A percentile compares a stretch with the other conserved stretches of the same genome.
Evolutionary conservation across 2,797 vertebrate species (phyloP).

Genomic region (Eupleurogrammus muticus): DNA sequence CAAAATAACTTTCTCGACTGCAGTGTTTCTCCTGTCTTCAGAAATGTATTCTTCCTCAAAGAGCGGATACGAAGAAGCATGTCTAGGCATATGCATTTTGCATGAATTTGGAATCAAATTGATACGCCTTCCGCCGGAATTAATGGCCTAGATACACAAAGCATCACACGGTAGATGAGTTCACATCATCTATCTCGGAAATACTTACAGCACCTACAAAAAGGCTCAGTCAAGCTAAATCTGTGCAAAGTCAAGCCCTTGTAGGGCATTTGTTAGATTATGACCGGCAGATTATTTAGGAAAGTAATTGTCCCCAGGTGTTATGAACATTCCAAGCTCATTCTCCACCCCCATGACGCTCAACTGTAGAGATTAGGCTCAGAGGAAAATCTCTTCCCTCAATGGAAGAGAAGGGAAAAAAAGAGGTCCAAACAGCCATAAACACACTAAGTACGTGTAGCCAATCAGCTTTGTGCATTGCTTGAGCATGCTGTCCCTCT

Average conservation of each 20-base stretch:
- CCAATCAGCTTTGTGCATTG: constrained; percentile 79
- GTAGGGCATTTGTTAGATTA: constrained; percentile 62
- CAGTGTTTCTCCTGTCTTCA: constrained; percentile 53
- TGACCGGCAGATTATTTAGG: constrained; percentile 66
- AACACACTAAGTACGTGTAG: constrained; percentile 75
- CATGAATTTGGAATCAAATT: constrained; percentile 66
- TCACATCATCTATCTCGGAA: constrained; percentile 38
- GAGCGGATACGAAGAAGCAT: constrained; percentile 56
- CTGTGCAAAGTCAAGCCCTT: constrained; percentile 31
- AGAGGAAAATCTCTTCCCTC: constrained; percentile 72
- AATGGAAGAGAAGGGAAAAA: constrained; percentile 35
- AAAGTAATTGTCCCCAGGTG: constrained; percentile 72
- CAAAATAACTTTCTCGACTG: constrained; percentile 53
- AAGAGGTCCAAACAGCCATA: constrained; percentile 62
- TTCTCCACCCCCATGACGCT: constrained; percentile 70
- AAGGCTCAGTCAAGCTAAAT: constrained; percentile 13
- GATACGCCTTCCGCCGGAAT: constrained; percentile 61
- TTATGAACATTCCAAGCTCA: constrained; percentile 67
- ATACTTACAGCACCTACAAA: constrained; percentile 13
- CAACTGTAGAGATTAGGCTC: constrained; percentile 74
- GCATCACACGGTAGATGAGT: constrained; percentile 37
- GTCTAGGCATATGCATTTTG: constrained; percentile 42
- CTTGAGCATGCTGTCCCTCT: constrained; percentile 64
- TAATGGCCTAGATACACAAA: constrained; percentile 71
- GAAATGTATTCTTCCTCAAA: constrained; percentile 54